These are phyloP conservation scores for Mesitornis unicolor DNA, from an alignment of 2,113 vertebrate genomes.

Conservation along the genomic window DNA sequence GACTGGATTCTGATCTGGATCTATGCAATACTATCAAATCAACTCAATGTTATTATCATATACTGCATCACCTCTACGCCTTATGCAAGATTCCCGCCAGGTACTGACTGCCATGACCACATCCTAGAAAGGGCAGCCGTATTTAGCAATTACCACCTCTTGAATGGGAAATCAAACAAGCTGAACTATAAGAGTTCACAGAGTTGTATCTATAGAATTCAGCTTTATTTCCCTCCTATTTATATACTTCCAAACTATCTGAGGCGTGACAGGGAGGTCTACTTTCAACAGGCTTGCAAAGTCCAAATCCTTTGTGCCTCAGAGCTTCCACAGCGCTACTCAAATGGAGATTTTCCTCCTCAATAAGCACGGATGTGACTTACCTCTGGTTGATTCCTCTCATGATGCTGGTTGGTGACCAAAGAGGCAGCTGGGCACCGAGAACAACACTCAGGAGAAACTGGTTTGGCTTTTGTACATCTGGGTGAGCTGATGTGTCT, in stretches of 20 bases:
- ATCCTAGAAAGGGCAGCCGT: neutral
- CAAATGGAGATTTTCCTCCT: neutral
- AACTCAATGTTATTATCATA: neutral
- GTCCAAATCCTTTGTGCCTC: neutral
- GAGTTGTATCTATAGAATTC: neutral
- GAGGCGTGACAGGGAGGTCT: neutral
- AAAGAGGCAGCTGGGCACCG: conserved; percentile 92
- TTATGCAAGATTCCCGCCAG: neutral
- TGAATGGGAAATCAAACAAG: neutral
- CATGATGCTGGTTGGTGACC: conserved; percentile 98
- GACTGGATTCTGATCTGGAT: neutral
- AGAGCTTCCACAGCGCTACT: neutral
- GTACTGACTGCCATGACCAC: neutral
- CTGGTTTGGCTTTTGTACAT: conserved; percentile 94
- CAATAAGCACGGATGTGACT: neutral
- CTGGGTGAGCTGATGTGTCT: conserved; percentile 88
- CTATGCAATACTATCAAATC: neutral
- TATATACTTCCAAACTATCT: neutral
- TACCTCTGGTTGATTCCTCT: conserved; percentile 97
- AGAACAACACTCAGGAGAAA: conserved; percentile 92
- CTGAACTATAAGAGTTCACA: neutral
- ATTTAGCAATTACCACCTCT: neutral
- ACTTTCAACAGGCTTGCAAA: neutral
- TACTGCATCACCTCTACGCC: neutral
- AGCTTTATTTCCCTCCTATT: neutral